Evolutionary conservation across 1,140 invertebrate species (phyloP).

Genomic region (Pissodes strobi): DNA sequence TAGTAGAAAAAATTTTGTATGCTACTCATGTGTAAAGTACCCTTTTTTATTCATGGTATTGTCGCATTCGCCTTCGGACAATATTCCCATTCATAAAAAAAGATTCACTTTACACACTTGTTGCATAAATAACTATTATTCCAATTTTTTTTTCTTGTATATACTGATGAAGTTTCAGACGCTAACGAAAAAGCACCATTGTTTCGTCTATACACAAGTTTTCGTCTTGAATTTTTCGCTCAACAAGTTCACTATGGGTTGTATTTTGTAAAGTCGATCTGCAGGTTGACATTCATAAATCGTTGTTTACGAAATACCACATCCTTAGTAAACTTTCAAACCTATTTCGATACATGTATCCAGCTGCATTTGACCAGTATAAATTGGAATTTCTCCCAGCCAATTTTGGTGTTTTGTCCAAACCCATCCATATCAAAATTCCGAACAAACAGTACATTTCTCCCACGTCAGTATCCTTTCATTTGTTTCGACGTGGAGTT

Average conservation of each 20-base stretch:
- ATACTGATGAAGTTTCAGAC: too few species aligned
- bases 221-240: conserved; percentile 43
- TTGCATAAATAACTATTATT: too few species aligned
- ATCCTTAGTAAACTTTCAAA: conserved; percentile 34
- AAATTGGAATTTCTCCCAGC: conserved; percentile 17
- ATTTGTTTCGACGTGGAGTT: conserved; percentile 14
- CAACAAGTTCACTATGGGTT: conserved; percentile 29
- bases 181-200: too few species aligned
- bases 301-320: conserved; percentile 40
- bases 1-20: too few species aligned
- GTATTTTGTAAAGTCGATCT: conserved; percentile 36
- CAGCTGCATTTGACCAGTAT: conserved; percentile 18
- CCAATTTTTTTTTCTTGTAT: too few species aligned
- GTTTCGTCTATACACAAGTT: conserved; percentile 50
- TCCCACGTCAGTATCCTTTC: neutral
- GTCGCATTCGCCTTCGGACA: too few species aligned
- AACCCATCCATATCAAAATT: conserved; percentile 28
- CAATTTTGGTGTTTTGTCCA: conserved; percentile 20
- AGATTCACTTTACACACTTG: too few species aligned
- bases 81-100: too few species aligned
- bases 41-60: too few species aligned
- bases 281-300: conserved; percentile 19
- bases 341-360: too few species aligned
- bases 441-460: conserved; percentile 20
- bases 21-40: too few species aligned